Base-by-base conservation (phyloP, 2,888 invertebrate genomes). In the Drosophila prostipennis region DNA sequence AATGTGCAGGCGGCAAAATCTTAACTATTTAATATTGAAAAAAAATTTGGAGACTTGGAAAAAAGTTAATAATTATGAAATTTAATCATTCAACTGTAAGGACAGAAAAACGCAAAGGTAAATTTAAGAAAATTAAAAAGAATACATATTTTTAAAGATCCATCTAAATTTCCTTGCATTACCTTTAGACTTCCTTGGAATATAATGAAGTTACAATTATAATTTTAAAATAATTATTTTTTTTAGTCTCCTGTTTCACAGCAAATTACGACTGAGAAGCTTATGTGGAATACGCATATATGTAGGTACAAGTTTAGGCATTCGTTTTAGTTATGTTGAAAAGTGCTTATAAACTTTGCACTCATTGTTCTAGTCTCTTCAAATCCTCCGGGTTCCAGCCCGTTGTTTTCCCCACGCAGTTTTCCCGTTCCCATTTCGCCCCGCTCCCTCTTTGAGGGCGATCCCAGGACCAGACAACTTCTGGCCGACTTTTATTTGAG, bases 321-420 rank as follows among this genome's bases (percentile, higher is more conserved):
- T 61, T 61, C 58, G 68, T 73, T 72, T 79, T 74, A 73, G 80
- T 65, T 77, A 64, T 76, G 74, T 68, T 53, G 63, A 63, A 77
- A 78, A 82, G 75, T 77, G 69, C 72, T 79, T 72, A 72, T 79
- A 73, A 82, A 74, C 69, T 82, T 72, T 74, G 64, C 54, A 69
- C 63, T 72, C 53, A 71, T 58, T 53, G 73, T 68, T 40, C 14
- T 63, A 36, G 69, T 57, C 51, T 16, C 48, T 49, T 60, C 6
- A 54, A 71, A 60, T 69, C 76, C 69, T 32, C 8, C 37, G 76
- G 68, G 79, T 46, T 45, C 19, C 42, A 53, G 56, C 29, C 36
- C 34, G 11, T 34, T 48, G 51, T 56, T 59, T 56, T 11, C 45
- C 52, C 23, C 36, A 64, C 68, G 59, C 64, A 63, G 55, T 65